A percentile compares a stretch with the other conserved stretches of the same genome.
phyloP scores from a whole-genome alignment of 2,797 vertebrate genomes.

The Heliangelus exortis region DNA sequence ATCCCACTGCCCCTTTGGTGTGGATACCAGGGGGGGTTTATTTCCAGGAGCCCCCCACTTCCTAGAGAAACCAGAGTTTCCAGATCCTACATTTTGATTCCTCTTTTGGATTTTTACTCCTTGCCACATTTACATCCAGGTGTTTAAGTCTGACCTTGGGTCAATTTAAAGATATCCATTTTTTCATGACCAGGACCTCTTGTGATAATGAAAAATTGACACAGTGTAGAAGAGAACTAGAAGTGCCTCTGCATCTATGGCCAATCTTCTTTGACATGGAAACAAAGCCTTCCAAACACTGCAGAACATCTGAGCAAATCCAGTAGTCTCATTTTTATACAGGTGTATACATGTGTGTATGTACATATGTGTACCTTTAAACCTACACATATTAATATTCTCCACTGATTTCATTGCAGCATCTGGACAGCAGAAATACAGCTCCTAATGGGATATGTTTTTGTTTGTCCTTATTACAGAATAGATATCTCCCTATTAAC shows the following conservation, averaged over 20 bases:
- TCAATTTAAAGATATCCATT: constrained; percentile 40
- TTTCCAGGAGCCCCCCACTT: not conserved
- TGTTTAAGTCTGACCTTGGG: constrained; percentile 56
- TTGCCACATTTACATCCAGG: not conserved
- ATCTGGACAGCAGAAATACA: constrained; percentile 40
- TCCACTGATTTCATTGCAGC: constrained; percentile 41
- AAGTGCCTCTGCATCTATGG: constrained; percentile 10
- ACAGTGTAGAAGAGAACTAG: constrained; percentile 20
- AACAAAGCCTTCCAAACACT: not conserved
- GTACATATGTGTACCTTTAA: not conserved
- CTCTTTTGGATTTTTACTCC: not conserved
- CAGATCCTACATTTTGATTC: not conserved
- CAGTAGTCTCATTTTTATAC: not conserved
- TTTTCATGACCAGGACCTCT: constrained; percentile 9
- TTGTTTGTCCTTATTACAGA: constrained; percentile 71
- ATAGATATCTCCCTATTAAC: constrained; percentile 49
- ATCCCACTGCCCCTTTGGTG: not conserved
- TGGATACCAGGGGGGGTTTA: accelerated
- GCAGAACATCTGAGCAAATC: constrained; percentile 23
- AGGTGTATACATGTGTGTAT: not conserved
- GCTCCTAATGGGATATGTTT: constrained; percentile 53
- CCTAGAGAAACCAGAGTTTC: not conserved
- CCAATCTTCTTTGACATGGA: not conserved
- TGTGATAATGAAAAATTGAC: constrained; percentile 58
- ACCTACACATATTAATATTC: not conserved